Evolutionary conservation across 2,797 vertebrate genomes (phyloP), one percentile per base, ranked within the genome.

Genomic region (Sylvia borin): DNA sequence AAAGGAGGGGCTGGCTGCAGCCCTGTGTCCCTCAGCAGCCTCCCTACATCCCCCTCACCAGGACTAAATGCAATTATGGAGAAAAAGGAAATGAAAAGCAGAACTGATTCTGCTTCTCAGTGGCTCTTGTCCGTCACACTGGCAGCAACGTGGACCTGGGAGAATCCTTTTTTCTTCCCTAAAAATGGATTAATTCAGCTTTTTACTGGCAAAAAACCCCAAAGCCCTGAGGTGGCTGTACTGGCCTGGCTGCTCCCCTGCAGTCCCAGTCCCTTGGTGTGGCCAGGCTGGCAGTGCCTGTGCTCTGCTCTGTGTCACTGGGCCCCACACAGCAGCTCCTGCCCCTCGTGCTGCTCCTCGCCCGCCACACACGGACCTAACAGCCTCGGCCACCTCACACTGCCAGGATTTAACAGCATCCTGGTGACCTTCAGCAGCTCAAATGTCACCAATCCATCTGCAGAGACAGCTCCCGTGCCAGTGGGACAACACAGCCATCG

Each of bases 281-380:
- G 57, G 57, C 48, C 62, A 7, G 45, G 50, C 32, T 60, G 66
- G 75, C 55, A 51, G 71, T 21, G 15, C 40, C 60, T 1, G 0
- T 10, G n/a, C 54, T 22, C 54, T 13, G 74, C 68, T 75, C 21
- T 1, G 8, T 27, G 13, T 65, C 25, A 2, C 57, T 24, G 42
- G 11, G 45, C 34, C 51, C 36, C 22, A 0, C 8, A 5, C 15
- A 16, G 62, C 8, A 31, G 1, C 27, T 10, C 15, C 74, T 38
- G 25, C 67, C 12, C 16, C 29, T 62, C 0, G 1, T 13, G 32
- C 66, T 36, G 66, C 61, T 54, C n/a, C 55, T 82, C 1, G 0
- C 31, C 18, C 0, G 0, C 31, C 7, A 2, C 32, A 29, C 22
- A 11, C 0, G 0, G 40, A 5, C 4, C 1, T 16, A 2, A 20